These are phyloP conservation scores for Bubo blakistoni DNA, from an alignment of 2,113 vertebrate genomes.

Conservation along the genomic window DNA sequence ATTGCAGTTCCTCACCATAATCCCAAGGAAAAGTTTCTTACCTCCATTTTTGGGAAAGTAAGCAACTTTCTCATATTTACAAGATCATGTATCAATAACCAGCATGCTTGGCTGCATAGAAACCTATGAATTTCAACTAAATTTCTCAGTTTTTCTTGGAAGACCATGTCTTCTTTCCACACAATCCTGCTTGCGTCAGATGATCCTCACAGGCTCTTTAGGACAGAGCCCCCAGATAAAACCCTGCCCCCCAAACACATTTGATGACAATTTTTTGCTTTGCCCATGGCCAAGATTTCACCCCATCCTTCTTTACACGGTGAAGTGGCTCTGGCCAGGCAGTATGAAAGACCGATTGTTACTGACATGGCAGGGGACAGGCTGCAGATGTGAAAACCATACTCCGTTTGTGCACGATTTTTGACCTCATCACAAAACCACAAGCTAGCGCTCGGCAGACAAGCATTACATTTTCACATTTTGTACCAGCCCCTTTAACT, in stretches of 20 bases:
- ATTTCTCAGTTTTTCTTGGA: neutral
- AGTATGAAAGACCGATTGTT: slow-evolving; percentile 16
- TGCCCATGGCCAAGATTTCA: neutral
- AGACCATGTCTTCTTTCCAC: neutral
- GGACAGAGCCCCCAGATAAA: neutral
- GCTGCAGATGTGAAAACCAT: neutral
- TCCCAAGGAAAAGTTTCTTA: neutral
- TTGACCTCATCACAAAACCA: slow-evolving; percentile 43
- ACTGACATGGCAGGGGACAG: neutral
- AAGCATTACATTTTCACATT: slow-evolving; percentile 5
- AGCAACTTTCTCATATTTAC: neutral
- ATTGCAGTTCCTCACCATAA: neutral
- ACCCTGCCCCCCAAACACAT: neutral
- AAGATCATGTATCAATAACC: neutral
- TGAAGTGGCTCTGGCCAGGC: neutral
- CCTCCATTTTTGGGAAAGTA: neutral
- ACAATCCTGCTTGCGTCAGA: neutral
- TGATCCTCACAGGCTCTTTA: neutral
- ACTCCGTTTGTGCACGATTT: neutral
- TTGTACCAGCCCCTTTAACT: neutral
- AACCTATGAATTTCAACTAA: neutral
- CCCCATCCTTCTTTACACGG: neutral
- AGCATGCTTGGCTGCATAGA: neutral
- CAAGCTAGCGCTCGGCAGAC: neutral
- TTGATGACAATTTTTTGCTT: neutral